Conservation (phyloP, 2,113 vertebrate genomes). For the Coracopsis vasa region DNA sequence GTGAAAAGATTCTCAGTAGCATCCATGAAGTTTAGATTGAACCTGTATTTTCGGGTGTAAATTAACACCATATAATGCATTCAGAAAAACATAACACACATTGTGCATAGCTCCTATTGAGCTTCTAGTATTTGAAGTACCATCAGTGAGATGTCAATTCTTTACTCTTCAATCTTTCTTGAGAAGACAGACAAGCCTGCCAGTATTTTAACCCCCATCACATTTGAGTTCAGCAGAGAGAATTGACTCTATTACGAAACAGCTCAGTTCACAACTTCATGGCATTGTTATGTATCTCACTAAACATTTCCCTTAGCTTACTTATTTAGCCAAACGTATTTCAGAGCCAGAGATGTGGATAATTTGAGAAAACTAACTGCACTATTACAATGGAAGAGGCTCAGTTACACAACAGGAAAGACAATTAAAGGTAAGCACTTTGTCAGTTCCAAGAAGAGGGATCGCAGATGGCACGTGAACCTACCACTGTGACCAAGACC, state of each 20-base stretch:
- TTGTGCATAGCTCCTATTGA: not conserved
- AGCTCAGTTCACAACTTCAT: not conserved
- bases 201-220: not conserved
- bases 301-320: not conserved
- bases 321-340: not conserved
- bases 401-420: not conserved
- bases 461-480: not conserved
- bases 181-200: not conserved
- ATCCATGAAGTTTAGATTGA: not conserved
- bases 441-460: not conserved
- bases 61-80: not conserved
- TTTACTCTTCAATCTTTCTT: not conserved
- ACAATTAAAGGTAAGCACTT: not conserved
- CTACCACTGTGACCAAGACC: fast-evolving
- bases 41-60: not conserved
- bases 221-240: not conserved
- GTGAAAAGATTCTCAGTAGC: not conserved
- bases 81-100: not conserved
- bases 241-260: not conserved
- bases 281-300: not conserved
- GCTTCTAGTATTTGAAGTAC: not conserved
- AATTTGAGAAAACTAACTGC: not conserved
- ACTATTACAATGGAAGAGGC: conserved; percentile 2
- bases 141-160: not conserved
- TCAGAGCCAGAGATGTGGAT: not conserved